phyloP scores from a whole-genome alignment of 2,888 invertebrate species.

The Sinhomidia bicolor region DNA sequence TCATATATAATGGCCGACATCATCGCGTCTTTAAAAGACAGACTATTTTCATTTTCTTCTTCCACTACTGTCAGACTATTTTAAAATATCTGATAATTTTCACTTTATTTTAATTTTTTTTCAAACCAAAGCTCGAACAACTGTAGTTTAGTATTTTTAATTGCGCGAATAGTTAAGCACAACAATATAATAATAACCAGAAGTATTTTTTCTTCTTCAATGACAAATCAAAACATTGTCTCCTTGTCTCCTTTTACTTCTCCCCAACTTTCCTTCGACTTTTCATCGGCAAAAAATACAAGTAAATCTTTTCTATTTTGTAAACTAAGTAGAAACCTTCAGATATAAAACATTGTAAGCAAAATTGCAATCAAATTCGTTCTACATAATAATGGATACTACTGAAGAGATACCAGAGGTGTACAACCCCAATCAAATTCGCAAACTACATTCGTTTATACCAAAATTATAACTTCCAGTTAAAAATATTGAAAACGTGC shows the following conservation, averaged over 20 bases:
- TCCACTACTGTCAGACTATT: not conserved
- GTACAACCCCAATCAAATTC: no score
- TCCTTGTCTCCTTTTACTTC: not conserved
- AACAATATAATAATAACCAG: not conserved
- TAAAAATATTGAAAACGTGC: not conserved
- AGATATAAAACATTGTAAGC: not conserved
- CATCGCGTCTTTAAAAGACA: not conserved
- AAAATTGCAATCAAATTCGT: not conserved
- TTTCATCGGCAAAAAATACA: not conserved
- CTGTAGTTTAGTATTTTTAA: not conserved
- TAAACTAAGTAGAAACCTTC: no score
- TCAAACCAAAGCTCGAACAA: slow-evolving; percentile 23
- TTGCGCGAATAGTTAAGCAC: not conserved
- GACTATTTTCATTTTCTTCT: not conserved
- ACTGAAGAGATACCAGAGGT: slow-evolving; percentile 58
- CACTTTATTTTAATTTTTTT: not conserved
- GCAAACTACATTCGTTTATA: no score
- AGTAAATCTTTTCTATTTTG: not conserved
- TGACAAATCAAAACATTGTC: not conserved
- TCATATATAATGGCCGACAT: not conserved
- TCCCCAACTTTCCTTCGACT: not conserved
- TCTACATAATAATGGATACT: not conserved
- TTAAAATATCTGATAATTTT: not conserved
- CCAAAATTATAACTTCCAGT: no score
- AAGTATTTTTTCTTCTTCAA: slow-evolving; percentile 8